These are phyloP conservation scores for Bovichtus variegatus DNA, from an alignment of 2,797 vertebrate species.

Conservation along the genomic window DNA sequence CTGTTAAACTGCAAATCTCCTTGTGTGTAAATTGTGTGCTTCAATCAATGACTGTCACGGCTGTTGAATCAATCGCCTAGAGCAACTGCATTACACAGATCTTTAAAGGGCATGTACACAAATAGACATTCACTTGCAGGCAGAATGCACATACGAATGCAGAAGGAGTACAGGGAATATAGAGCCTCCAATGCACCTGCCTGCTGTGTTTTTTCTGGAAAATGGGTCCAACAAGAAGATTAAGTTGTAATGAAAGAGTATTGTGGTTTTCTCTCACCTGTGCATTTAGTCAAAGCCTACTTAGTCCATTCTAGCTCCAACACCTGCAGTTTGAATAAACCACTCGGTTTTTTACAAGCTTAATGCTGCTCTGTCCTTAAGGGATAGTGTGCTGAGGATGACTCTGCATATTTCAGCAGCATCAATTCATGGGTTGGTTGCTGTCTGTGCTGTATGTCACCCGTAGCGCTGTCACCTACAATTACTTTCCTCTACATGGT, in stretches of 20 bases:
- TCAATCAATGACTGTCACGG: conserved; percentile 51
- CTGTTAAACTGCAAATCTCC: conserved; percentile 62
- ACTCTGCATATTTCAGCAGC: conserved; percentile 72
- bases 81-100: conserved; percentile 41
- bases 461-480: conserved; percentile 71
- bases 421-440: conserved; percentile 67
- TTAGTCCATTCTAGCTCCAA: conserved; percentile 30
- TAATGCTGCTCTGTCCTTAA: conserved; percentile 52
- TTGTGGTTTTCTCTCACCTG: conserved; percentile 35
- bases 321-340: conserved; percentile 48
- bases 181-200: background rate
- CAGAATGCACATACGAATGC: background rate
- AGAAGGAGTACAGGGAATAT: background rate
- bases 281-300: conserved; percentile 27
- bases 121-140: conserved; percentile 38
- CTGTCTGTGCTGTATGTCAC: conserved; percentile 64
- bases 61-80: conserved; percentile 62
- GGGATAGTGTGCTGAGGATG: conserved; percentile 68
- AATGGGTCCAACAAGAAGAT: background rate
- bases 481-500: conserved; percentile 68
- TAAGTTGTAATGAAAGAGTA: conserved; percentile 32
- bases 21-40: conserved; percentile 57
- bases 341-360: conserved; percentile 63
- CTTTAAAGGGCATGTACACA: conserved; percentile 47
- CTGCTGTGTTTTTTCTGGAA: background rate